These are phyloP conservation scores for Bombus consobrinus DNA, from an alignment of 1,140 invertebrate species.

Conservation along the genomic window DNA sequence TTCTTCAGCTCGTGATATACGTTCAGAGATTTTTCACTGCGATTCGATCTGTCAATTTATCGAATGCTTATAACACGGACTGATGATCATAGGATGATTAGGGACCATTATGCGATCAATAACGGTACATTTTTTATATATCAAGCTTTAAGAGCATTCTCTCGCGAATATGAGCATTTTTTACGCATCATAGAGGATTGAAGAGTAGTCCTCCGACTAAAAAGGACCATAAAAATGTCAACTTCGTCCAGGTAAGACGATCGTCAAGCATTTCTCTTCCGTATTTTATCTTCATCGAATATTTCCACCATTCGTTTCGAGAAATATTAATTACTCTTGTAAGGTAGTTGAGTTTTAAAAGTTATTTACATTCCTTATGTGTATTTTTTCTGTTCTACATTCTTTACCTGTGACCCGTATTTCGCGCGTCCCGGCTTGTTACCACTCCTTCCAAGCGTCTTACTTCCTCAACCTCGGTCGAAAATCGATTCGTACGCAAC, in stretches of 20 bases:
- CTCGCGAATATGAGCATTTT: neutral
- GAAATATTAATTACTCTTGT: neutral
- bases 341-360: neutral
- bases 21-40: neutral
- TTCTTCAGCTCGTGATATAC: neutral
- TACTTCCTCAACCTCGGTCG: neutral
- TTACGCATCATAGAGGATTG: slow-evolving; percentile 44
- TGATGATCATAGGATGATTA: slow-evolving; percentile 17
- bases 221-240: slow-evolving; percentile 6
- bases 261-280: neutral
- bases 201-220: slow-evolving; percentile 2
- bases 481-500: neutral
- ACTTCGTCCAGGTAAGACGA: slow-evolving; percentile 28
- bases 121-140: neutral
- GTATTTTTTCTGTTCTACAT: neutral
- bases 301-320: neutral
- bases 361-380: neutral
- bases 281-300: neutral
- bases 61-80: neutral
- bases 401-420: neutral
- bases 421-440: neutral
- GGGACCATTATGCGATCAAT: slow-evolving; percentile 40
- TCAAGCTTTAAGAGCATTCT: neutral
- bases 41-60: slow-evolving; percentile 8
- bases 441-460: no score